These are phyloP conservation scores for Phaethornis superciliosus DNA, from an alignment of 2,113 vertebrate genomes.

Conservation along the genomic window DNA sequence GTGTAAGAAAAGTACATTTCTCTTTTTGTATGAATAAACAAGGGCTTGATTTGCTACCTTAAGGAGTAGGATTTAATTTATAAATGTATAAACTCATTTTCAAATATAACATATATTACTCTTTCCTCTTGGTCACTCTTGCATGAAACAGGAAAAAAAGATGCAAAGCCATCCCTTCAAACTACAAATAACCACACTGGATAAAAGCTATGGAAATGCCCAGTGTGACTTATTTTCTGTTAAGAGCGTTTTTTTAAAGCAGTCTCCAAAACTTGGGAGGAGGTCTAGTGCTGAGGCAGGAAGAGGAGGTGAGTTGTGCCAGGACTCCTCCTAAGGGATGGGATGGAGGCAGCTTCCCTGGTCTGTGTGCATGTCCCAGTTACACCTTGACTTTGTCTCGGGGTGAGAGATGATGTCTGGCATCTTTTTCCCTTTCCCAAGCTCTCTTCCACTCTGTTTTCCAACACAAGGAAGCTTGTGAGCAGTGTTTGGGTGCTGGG, in stretches of 20 bases:
- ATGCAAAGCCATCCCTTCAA: background rate
- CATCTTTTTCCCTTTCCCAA: background rate
- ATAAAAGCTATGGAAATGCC: background rate
- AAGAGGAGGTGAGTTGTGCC: background rate
- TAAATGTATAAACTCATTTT: background rate
- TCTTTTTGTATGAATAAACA: background rate
- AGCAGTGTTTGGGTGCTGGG: rapidly evolving
- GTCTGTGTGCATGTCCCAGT: rapidly evolving
- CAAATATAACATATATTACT: background rate
- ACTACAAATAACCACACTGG: background rate
- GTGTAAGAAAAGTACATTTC: background rate
- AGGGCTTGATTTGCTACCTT: background rate
- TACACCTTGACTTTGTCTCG: rapidly evolving
- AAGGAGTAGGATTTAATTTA: background rate
- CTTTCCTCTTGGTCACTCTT: background rate
- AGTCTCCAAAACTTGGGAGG: background rate
- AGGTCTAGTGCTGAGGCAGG: background rate
- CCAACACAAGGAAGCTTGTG: background rate
- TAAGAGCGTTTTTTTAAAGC: background rate
- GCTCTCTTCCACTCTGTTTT: background rate
- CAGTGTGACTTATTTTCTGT: background rate
- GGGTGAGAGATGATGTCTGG: background rate
- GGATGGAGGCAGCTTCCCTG: background rate
- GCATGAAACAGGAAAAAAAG: background rate
- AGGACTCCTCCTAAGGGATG: rapidly evolving